Percentiles rank a stretch among this genome's conserved stretches.
Conservation (phyloP, 2,797 vertebrate species). For the Chelonia mydas region DNA sequence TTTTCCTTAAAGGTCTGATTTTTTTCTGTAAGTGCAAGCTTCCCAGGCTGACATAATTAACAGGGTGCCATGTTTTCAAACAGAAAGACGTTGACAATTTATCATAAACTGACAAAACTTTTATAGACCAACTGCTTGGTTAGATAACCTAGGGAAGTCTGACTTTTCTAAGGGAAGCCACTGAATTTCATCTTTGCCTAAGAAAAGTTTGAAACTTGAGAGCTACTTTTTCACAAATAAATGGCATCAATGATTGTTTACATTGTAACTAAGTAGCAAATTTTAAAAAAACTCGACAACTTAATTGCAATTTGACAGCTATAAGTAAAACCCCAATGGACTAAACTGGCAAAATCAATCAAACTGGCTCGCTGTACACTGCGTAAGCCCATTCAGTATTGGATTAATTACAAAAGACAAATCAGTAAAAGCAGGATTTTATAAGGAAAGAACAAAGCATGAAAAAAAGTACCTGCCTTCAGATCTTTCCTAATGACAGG, state of each 20-base stretch:
- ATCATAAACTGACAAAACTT: background rate
- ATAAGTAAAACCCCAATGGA: too few relatives aligned
- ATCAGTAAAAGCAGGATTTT: too few relatives aligned
- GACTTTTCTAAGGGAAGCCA: background rate
- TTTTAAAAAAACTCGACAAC: too few relatives aligned
- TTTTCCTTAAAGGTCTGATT: background rate
- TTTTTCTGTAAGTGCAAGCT: background rate
- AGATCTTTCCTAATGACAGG: constrained; percentile 13
- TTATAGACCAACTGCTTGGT: background rate
- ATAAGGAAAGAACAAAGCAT: too few relatives aligned
- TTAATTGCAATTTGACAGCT: too few relatives aligned
- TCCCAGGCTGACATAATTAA: background rate
- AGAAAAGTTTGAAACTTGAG: background rate
- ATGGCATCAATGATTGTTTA: background rate
- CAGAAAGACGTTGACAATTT: background rate
- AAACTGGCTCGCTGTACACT: too few relatives aligned
- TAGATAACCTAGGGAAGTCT: background rate
- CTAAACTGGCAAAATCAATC: too few relatives aligned
- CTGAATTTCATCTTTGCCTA: background rate
- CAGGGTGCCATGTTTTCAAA: background rate
- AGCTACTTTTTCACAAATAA: constrained; percentile 6
- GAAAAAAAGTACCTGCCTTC: background rate
- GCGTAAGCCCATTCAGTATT: too few relatives aligned
- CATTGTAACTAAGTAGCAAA: background rate
- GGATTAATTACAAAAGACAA: too few relatives aligned